These are phyloP conservation scores for Amphipyra berbera DNA, from an alignment of 2,888 invertebrate species.

Conservation along the genomic window DNA sequence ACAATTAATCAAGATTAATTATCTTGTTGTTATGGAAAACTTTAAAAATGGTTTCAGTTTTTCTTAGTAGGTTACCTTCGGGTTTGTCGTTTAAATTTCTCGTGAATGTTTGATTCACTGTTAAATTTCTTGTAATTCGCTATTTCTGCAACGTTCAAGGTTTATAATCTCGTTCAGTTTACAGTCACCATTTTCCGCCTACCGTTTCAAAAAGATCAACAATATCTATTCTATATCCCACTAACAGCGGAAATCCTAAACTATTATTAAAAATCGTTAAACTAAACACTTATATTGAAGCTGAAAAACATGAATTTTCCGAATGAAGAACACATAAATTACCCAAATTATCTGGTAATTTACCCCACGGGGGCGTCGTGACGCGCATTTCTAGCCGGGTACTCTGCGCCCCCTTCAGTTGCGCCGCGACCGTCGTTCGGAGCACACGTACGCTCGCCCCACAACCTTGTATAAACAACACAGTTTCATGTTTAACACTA, in stretches of 20 bases:
- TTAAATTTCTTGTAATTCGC: constrained; percentile 25
- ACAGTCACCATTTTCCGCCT: constrained; percentile 19
- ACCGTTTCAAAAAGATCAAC: constrained; percentile 1
- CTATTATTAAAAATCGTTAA: constrained; percentile 11
- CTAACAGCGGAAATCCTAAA: constrained; percentile 30
- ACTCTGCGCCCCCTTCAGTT: constrained; percentile 68
- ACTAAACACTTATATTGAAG: constrained; percentile 14
- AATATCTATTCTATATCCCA: constrained; percentile 2
- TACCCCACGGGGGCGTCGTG: constrained; percentile 64
- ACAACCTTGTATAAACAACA: constrained; percentile 64
- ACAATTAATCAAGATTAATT: constrained; percentile 20
- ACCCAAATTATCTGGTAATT: constrained; percentile 72
- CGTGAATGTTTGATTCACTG: constrained; percentile 35
- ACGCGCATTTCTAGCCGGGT: constrained; percentile 68
- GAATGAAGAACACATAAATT: constrained; percentile 51
- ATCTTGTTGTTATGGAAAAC: constrained; percentile 22
- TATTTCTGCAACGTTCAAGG: constrained; percentile 30
- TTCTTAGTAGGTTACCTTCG: constrained; percentile 25
- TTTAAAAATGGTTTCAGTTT: constrained; percentile 5
- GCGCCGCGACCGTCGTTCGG: constrained; percentile 64
- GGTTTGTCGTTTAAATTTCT: constrained; percentile 10
- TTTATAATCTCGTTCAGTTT: constrained; percentile 19
- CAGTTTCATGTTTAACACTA: constrained; percentile 54
- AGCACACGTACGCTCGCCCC: constrained; percentile 57
- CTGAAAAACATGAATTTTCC: constrained; percentile 38